These are phyloP conservation scores for Zaprionus inermis DNA, from an alignment of 1,140 invertebrate species.

Conservation along the genomic window DNA sequence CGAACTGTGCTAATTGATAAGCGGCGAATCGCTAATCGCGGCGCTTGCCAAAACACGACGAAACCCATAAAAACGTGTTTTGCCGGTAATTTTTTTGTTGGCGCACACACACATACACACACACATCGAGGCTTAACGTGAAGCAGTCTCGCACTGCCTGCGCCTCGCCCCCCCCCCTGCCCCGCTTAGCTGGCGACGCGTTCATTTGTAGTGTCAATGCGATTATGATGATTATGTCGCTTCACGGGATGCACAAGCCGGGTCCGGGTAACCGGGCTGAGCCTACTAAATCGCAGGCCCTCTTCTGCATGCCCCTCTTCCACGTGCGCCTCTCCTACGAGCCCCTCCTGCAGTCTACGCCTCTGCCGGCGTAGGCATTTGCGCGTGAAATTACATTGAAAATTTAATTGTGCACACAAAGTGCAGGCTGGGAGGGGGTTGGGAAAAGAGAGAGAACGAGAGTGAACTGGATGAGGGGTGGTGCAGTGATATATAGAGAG, in stretches of 20 bases:
- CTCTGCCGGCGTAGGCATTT: slow-evolving; percentile 68
- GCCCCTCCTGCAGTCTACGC: not conserved
- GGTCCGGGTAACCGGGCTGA: not conserved
- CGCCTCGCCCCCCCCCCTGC: not conserved
- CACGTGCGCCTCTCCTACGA: not conserved
- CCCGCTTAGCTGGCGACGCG: slow-evolving; percentile 24
- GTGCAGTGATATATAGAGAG: no score
- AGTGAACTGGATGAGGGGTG: no score
- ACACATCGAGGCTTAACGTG: not conserved
- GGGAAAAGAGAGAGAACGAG: no score
- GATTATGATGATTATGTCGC: slow-evolving; percentile 72
- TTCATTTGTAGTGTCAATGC: slow-evolving; percentile 70
- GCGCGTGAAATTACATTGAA: slow-evolving; percentile 78
- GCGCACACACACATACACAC: not conserved
- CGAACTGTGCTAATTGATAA: slow-evolving; percentile 72
- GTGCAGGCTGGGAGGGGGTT: slow-evolving; percentile 24
- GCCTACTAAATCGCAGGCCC: slow-evolving; percentile 1
- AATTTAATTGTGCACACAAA: slow-evolving; percentile 77
- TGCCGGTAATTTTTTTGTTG: slow-evolving; percentile 7
- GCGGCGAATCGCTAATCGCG: slow-evolving; percentile 54
- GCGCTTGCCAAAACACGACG: slow-evolving; percentile 40
- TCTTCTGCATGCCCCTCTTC: not conserved
- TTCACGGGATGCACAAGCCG: slow-evolving; percentile 47
- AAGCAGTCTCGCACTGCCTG: not conserved
- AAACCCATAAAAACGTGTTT: slow-evolving; percentile 42